A percentile compares a stretch with the other conserved stretches of the same genome.
phyloP scores from a whole-genome alignment of 2,888 invertebrate genomes.

The Philhelius pedissequus region DNA sequence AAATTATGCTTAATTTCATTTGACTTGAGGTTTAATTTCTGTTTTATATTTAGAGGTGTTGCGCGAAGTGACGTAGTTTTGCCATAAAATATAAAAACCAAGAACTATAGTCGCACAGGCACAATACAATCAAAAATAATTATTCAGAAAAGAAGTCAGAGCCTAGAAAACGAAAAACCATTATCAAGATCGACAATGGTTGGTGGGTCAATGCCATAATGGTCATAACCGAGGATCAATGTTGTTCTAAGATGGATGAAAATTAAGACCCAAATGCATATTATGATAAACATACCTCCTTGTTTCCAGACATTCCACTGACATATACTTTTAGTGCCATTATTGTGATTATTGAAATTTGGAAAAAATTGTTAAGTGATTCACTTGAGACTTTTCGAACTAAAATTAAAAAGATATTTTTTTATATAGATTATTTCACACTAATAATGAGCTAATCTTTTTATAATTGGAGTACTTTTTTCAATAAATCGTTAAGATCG shows the following conservation, averaged over 20 bases:
- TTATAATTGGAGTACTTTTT: background rate
- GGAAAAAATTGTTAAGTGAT: slow-evolving; percentile 40
- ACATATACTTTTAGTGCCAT: slow-evolving; percentile 96
- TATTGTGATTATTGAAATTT: slow-evolving; percentile 70
- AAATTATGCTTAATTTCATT: slow-evolving; percentile 57
- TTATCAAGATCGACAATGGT: slow-evolving; percentile 54
- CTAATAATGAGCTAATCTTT: background rate
- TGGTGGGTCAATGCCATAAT: slow-evolving; percentile 65
- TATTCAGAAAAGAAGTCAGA: slow-evolving; percentile 17
- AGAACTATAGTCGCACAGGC: slow-evolving; percentile 17
- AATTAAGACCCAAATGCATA: slow-evolving; percentile 18
- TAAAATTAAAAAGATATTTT: slow-evolving; percentile 12
- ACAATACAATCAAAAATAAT: slow-evolving; percentile 50
- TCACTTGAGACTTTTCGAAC: slow-evolving; percentile 52
- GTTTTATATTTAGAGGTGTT: slow-evolving; percentile 62
- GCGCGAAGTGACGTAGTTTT: slow-evolving; percentile 48
- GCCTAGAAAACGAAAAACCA: slow-evolving; percentile 47
- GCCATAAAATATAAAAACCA: slow-evolving; percentile 4
- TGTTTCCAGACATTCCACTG: slow-evolving; percentile 95
- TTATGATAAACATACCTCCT: slow-evolving; percentile 90
- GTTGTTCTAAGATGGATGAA: slow-evolving; percentile 26
- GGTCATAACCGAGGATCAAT: slow-evolving; percentile 37
- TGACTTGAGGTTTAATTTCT: slow-evolving; percentile 42
- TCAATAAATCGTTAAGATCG: background rate
- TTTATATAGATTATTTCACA: slow-evolving; percentile 6